Evolutionary conservation across 1,140 invertebrate species (phyloP), one percentile per base, ranked within the genome.

Genomic region (Bradynema listronoti): DNA sequence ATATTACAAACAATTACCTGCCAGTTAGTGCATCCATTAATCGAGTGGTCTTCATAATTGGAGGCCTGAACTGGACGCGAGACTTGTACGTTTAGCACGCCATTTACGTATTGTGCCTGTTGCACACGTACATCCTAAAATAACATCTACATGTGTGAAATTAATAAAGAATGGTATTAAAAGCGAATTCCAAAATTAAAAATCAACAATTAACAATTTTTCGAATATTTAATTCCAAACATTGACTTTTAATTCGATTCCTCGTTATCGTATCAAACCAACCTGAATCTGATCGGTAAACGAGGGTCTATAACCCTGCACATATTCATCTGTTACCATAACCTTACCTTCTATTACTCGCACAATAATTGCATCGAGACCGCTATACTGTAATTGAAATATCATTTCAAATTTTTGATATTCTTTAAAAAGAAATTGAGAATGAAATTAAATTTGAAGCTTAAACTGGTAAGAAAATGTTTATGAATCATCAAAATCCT

Each of bases 281-380:
- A 50, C 47, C 27, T 61, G 59, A 7, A 7, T 24, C 1, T 14
- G 3, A 33, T 63, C 61, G n/a, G 61, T 22, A 14, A 14, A 61
- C 24, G 64, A 32, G 1, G 64, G 64, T n/a, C 49, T 29, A 43
- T 63, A 63, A 19, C 61, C 61, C 32, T 61, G 64, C 24, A 67
- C 63, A 34, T 51, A 68, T 19, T 63, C 61, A 25, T 63, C 61
- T 1, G 64, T 41, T 4, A 63, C 64, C 22, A 27, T 42, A 19
- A 63, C 32, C 16, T 46, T 1, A 3, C 54, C 64, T 24, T 67
- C 58, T 1, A 61, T 60, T 22, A 68, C 42, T 14, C 36, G 24
- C 4, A 63, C 50, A 5, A 63, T 30, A 7, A 68, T 29, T 11
- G 64, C 61, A 61, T 63, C 61, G 11, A 63, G 34, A n/a, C 61